phyloP scores from a whole-genome alignment of 1,140 invertebrate genomes.

The Drosophila paulistorum region DNA sequence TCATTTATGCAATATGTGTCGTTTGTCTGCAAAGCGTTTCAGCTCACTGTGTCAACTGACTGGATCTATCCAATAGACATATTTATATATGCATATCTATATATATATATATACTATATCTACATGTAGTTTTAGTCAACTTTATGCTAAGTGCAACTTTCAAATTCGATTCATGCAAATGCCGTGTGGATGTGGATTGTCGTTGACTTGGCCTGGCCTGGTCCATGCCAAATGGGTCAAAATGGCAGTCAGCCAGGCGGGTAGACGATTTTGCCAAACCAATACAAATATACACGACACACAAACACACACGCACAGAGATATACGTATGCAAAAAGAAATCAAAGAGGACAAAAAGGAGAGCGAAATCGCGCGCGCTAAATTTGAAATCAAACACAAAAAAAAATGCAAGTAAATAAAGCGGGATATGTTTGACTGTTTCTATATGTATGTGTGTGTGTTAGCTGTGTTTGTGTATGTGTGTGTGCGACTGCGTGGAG shows the following conservation, averaged over 20 bases:
- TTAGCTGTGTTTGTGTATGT: conserved; percentile 31
- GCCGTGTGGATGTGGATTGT: conserved; percentile 60
- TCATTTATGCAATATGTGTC: neutral
- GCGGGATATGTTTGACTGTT: conserved; percentile 22
- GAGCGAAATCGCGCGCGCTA: conserved; percentile 70
- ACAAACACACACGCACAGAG: conserved; percentile 19
- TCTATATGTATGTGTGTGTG: conserved; percentile 22
- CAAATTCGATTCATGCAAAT: conserved; percentile 48
- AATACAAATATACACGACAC: conserved; percentile 37
- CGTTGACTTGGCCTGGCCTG: conserved; percentile 60
- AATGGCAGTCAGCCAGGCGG: conserved; percentile 77
- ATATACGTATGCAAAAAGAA: conserved; percentile 21
- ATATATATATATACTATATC: neutral
- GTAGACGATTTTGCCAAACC: conserved; percentile 71
- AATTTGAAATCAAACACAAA: conserved; percentile 78
- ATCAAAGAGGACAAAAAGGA: conserved; percentile 37
- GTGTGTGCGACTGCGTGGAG: conserved; percentile 68
- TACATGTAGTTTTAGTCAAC: conserved; percentile 31
- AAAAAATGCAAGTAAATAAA: conserved; percentile 68
- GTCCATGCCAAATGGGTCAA: conserved; percentile 75
- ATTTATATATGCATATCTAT: neutral
- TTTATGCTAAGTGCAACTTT: conserved; percentile 39
- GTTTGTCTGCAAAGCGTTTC: neutral
- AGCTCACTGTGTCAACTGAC: conserved; percentile 3
- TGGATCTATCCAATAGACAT: neutral